Conservation (phyloP, 2,113 vertebrate species). For the Condylura cristata region DNA sequence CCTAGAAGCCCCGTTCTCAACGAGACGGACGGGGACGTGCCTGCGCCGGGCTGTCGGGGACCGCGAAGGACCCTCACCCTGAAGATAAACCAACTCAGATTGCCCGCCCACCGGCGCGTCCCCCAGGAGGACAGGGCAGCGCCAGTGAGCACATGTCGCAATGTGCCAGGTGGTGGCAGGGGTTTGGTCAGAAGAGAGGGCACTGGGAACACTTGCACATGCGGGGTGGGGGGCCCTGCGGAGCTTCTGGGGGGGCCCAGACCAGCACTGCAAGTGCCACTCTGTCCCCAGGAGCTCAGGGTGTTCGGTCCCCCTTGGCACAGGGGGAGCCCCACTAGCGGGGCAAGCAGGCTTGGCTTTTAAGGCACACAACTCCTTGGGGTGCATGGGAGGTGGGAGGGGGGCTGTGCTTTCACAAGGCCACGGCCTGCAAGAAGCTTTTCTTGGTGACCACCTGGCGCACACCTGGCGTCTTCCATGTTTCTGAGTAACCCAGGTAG, state of each 20-base stretch:
- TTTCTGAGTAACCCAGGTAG: not conserved
- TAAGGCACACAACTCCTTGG: no score
- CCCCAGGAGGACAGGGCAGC: not conserved
- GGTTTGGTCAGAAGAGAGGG: not conserved
- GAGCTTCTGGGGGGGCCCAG: no score
- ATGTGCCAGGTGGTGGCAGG: not conserved
- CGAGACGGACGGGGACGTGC: not conserved
- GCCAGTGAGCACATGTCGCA: not conserved
- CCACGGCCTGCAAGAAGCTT: not conserved
- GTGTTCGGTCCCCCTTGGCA: not conserved
- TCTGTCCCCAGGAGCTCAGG: not conserved
- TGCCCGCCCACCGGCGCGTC: not conserved
- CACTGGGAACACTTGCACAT: accelerated
- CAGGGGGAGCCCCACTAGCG: accelerated
- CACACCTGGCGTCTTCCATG: not conserved
- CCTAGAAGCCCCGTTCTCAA: not conserved
- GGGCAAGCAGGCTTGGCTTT: not conserved
- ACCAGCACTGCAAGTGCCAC: no score
- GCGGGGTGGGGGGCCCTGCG: no score
- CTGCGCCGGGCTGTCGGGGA: no score
- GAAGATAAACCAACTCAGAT: not conserved
- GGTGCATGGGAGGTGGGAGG: no score
- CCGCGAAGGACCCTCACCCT: not conserved
- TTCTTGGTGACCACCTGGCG: not conserved
- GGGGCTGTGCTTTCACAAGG: not conserved